Base-by-base conservation (phyloP, 2,888 invertebrate genomes). In the Drosophila suboccidentalis region DNA sequence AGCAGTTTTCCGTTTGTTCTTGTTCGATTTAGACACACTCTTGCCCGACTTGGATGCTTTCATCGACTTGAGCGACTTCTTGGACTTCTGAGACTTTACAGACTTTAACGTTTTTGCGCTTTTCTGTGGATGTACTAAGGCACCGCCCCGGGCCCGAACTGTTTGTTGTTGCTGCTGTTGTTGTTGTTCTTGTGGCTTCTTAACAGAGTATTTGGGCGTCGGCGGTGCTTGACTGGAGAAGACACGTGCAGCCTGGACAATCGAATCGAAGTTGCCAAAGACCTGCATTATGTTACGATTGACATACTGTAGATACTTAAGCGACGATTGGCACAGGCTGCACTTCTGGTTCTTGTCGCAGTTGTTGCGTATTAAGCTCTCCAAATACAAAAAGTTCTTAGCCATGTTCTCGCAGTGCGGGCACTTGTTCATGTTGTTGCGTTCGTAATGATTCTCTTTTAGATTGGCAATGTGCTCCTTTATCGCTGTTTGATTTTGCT, bases 321-420 rank as follows among this genome's bases (percentile, higher is more conserved):
- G 80, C 3, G 91, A 80, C 19, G 91, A 88, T 55, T 76, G 69
- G 62, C 91, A 91, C 43, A 90, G 71, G 29, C 36, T 76, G 71
- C 92, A 91, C 54, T 84, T 78, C 0, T 76, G 59, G 4, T 73
- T 68, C 43, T 73, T 65, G 9, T 79, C 79, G 29, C 69, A 73
- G 47, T 91, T 90, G 57, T 86, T 76, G 4, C 91, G 91, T 44
- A 91, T 84, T 11, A 90, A 74, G 26, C 89, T 90, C 60, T 91
- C 91, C 67, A 91, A 64, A 46, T 91, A 89, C 1, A 91, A 66
- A 29, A 91, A 91, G 61, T 91, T 91, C 64, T 91, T 91, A n/a
- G 91, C 92, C 92, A 91, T 87, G 47, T 88, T 90, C 50, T 90
- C 90, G 51, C 91, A 91, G 53, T 91, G 87, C 3, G 78, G 79